A percentile compares a stretch with the other conserved stretches of the same genome.
These are phyloP conservation scores for Meteorus sp. DNA, from an alignment of 1,140 invertebrate genomes.

Conservation along the genomic window DNA sequence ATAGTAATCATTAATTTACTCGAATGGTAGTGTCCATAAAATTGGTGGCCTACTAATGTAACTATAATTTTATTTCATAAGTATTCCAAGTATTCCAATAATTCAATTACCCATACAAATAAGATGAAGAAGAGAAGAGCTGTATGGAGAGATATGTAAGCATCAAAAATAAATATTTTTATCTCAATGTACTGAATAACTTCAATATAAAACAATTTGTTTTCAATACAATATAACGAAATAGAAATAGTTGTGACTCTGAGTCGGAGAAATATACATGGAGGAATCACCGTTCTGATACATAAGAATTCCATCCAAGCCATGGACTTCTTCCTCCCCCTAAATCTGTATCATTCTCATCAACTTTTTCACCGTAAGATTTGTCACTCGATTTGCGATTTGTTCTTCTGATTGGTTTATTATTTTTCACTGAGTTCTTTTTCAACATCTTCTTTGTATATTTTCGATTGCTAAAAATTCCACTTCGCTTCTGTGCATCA, in stretches of 20 bases:
- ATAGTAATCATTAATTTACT: no score
- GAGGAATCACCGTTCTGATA: slow-evolving; percentile 15
- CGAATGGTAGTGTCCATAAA: no score
- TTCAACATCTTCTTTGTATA: neutral
- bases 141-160: slow-evolving; percentile 22
- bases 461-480: neutral
- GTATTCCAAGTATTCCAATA: slow-evolving; percentile 4
- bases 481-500: neutral
- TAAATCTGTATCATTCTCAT: slow-evolving; percentile 15
- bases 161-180: slow-evolving; percentile 32
- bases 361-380: neutral
- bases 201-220: neutral
- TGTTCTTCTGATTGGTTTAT: neutral
- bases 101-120: neutral
- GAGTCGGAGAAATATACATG: no score
- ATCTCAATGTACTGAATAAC: slow-evolving; percentile 21
- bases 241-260: neutral
- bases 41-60: slow-evolving; percentile 14
- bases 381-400: neutral
- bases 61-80: slow-evolving; percentile 38
- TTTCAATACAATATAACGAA: slow-evolving; percentile 4
- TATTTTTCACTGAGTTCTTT: neutral
- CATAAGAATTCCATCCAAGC: slow-evolving; percentile 50
- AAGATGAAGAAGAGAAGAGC: neutral
- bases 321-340: slow-evolving; percentile 41